Evolutionary conservation across 2,113 vertebrate genomes (phyloP).

Genomic region (Neolamprologus kungweensis): DNA sequence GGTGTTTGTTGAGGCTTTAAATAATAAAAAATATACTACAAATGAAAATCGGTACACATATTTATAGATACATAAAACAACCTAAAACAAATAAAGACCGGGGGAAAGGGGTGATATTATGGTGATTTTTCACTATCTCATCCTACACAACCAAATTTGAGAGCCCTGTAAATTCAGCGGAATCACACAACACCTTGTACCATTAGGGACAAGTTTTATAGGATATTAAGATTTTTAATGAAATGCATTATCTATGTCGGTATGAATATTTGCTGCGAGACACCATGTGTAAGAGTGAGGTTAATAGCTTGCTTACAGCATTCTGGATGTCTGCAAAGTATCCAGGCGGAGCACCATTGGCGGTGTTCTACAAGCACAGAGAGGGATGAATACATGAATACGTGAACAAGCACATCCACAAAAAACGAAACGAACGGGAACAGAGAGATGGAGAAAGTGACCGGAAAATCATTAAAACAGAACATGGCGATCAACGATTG

Average conservation of each 20-base stretch:
- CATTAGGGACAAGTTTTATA: background rate
- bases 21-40: background rate
- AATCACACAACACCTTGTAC: background rate
- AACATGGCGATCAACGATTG: background rate
- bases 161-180: background rate
- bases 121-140: background rate
- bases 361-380: constrained; percentile 60
- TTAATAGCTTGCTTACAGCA: constrained; percentile 42
- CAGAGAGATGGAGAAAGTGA: background rate
- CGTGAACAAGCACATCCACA: constrained; percentile 27
- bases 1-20: background rate
- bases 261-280: background rate
- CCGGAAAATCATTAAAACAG: background rate
- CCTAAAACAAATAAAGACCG: background rate
- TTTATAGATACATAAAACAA: background rate
- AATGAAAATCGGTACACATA: background rate
- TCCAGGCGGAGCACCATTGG: constrained; percentile 53
- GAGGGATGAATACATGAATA: background rate
- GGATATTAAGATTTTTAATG: background rate
- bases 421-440: constrained; percentile 8
- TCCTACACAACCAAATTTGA: background rate
- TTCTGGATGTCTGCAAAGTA: constrained; percentile 69
- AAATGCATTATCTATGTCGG: background rate
- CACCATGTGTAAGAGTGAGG: background rate
- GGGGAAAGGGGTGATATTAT: background rate